phyloP scores from a whole-genome alignment of 2,888 invertebrate genomes.

The Tenodera sinensis region DNA sequence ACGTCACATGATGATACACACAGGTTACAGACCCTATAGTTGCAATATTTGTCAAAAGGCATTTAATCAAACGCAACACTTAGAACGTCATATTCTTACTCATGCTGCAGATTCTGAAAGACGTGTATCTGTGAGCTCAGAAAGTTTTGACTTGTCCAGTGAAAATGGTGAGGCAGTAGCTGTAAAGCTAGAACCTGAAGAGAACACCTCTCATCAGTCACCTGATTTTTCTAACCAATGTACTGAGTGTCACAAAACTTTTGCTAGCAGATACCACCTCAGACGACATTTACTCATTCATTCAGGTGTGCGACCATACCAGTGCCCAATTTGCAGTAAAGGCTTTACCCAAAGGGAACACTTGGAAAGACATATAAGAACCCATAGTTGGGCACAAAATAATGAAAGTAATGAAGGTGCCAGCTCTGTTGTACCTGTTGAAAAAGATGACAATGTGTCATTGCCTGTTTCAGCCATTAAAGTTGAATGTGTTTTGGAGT shows the following conservation, averaged over 20 bases:
- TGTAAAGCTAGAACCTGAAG: neutral
- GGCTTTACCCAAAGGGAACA: neutral
- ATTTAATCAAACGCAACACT: neutral
- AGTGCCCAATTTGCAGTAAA: neutral
- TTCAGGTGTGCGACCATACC: neutral
- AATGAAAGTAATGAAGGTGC: neutral
- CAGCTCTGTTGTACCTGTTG: neutral
- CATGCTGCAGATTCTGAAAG: neutral
- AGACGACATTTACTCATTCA: neutral
- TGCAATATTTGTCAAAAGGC: neutral
- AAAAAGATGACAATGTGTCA: neutral
- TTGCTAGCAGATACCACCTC: neutral
- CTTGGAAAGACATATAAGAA: neutral
- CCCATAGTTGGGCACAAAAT: neutral
- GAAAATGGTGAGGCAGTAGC: neutral
- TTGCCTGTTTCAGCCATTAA: neutral
- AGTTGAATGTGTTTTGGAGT: neutral
- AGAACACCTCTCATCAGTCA: neutral
- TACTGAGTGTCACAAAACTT: neutral
- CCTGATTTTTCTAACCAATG: neutral
- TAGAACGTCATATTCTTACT: neutral
- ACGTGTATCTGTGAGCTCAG: neutral
- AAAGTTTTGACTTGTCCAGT: neutral
- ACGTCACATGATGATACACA: neutral
- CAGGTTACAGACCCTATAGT: neutral